Base-by-base conservation (phyloP, 2,888 invertebrate genomes). In the Caenorhabditis doughertyi region DNA sequence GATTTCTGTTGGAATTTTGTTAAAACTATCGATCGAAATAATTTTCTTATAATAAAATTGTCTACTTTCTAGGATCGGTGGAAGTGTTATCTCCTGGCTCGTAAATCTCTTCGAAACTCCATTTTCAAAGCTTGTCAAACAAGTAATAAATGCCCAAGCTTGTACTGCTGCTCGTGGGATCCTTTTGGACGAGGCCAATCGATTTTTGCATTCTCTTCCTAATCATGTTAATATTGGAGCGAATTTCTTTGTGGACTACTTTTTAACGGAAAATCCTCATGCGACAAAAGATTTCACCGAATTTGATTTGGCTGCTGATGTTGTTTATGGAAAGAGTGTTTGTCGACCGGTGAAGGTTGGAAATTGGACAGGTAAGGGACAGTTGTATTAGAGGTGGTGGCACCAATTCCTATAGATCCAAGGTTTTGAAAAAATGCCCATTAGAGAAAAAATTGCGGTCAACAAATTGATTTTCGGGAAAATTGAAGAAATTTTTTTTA, bases 1-100 rank as follows among this genome's bases (percentile, higher is more conserved):
- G n/a, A n/a, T n/a, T n/a, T n/a, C n/a, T n/a, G n/a, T n/a, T n/a
- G n/a, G n/a, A n/a, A n/a, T n/a, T n/a, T n/a, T n/a, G n/a, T n/a
- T n/a, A n/a, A n/a, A n/a, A n/a, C n/a, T n/a, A n/a, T n/a, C n/a
- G n/a, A n/a, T n/a, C n/a, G n/a, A n/a, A n/a, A n/a, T n/a, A n/a
- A n/a, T n/a, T n/a, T n/a, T n/a, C n/a, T n/a, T n/a, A n/a, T n/a
- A n/a, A n/a, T n/a, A n/a, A n/a, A n/a, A n/a, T n/a, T n/a, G n/a
- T n/a, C n/a, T n/a, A n/a, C n/a, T n/a, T 32, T 73, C 53, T 62
- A 86, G 85, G 70, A 84, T 89, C 44, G 89, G 89, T 21, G 90
- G 90, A 55, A 87, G 89, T 32, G 85, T 90, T 2, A 73, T 90
- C 35, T 87, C 87, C 3, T 90, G 89, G 89, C 74, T 90, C 9